phyloP scores from a whole-genome alignment of 2,113 vertebrate genomes.

The Lasiurus borealis region DNA sequence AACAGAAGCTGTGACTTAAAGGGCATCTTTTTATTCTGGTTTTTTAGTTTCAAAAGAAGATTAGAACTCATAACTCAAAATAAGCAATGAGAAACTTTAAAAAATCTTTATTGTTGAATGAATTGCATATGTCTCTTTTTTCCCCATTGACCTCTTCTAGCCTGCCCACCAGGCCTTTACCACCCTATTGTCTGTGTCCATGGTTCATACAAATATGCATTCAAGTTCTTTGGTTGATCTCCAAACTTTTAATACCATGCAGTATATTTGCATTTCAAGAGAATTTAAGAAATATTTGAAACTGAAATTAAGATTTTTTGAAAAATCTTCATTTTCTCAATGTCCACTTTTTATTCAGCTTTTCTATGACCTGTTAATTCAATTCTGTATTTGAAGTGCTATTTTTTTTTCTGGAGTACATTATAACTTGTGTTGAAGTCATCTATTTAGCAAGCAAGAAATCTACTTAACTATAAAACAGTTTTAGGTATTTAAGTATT shows the following conservation, averaged over 20 bases:
- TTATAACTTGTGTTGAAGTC: background rate
- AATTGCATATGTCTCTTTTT: no score
- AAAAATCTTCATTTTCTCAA: background rate
- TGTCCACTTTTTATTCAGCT: background rate
- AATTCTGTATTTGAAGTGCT: background rate
- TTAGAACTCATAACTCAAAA: background rate
- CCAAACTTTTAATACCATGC: background rate
- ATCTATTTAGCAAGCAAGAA: background rate
- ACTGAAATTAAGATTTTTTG: background rate
- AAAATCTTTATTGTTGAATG: no score
- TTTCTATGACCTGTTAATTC: background rate
- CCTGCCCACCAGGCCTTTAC: no score
- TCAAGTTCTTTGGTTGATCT: no score
- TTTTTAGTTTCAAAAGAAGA: conserved; percentile 22
- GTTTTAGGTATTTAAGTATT: background rate
- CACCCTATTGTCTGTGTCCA: no score
- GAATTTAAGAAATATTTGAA: background rate
- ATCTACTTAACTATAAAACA: background rate
- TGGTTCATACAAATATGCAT: no score
- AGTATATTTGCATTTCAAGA: background rate
- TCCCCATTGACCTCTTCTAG: no score
- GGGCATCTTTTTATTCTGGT: background rate
- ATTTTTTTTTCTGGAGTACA: background rate
- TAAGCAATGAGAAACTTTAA: background rate
- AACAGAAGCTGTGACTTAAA: background rate